phyloP scores from a whole-genome alignment of 1,140 invertebrate genomes.

The Caenorhabditis elegans region DNA sequence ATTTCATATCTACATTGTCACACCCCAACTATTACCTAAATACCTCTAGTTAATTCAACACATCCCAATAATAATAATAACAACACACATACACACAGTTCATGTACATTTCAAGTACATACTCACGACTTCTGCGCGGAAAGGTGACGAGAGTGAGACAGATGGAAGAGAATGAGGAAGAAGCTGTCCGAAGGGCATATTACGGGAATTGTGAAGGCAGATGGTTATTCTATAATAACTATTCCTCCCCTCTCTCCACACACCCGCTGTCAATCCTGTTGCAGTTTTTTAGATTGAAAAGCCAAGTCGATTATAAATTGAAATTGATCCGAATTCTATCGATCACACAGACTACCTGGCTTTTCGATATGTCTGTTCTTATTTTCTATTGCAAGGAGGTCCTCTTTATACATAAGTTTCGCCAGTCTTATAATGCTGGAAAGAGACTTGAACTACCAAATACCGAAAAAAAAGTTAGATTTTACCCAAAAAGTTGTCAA shows the following conservation, averaged over 20 bases:
- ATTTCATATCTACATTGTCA: too few species aligned
- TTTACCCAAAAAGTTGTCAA: too few species aligned
- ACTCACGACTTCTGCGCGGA: neutral
- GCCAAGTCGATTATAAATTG: conserved; percentile 28
- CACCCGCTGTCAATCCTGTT: neutral
- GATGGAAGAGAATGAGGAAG: neutral
- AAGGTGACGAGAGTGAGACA: neutral
- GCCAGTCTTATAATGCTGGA: too few species aligned
- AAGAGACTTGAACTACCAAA: too few species aligned
- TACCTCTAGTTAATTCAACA: neutral
- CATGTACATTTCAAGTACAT: neutral
- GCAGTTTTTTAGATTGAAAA: neutral
- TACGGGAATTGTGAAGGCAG: conserved; percentile 6
- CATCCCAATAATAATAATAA: neutral
- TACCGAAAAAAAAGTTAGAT: too few species aligned
- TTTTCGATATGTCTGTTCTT: too few species aligned
- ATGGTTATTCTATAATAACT: conserved; percentile 10
- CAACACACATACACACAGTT: neutral
- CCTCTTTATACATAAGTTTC: too few species aligned
- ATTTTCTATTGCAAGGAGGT: too few species aligned
- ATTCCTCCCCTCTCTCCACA: neutral
- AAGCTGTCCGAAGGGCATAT: conserved; percentile 25
- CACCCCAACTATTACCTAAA: too few species aligned
- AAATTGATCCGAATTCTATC: conserved; percentile 16
- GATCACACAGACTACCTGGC: conserved; percentile 3